Base-by-base conservation (phyloP, 2,113 vertebrate species). In the Phoxinus phoxinus region DNA sequence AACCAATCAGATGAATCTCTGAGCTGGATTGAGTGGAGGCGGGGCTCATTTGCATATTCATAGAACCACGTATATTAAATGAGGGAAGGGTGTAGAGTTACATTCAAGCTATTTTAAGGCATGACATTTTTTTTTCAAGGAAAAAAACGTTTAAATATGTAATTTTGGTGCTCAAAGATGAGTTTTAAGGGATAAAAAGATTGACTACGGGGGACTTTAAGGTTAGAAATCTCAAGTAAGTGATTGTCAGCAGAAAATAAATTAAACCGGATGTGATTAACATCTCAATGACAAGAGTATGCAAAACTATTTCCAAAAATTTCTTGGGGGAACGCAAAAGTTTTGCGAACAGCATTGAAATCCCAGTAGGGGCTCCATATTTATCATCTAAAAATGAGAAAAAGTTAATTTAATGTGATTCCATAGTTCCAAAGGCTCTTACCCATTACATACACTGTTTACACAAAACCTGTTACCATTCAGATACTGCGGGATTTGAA, bases 401-500 rank as follows among this genome's bases (percentile, higher is more conserved):
- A 56, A 23, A 23, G 53, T 11, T 6, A 3, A 44, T 77, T 53
- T 78, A 23, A 44, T 44, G 12, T 21, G 3, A 73, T 74, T 46
- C 27, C 37, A 30, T 9, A 12, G 27, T 53, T 83, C 35, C 21
- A 69, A 80, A 71, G 76, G 72, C 25, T 53, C 37, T 63, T 44
- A 48, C 32, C 89, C 88, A 89, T 81, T 87, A 88, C 83, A 89
- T 89, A 85, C 56, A 37, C 85, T 87, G 69, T 81, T 77, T 85
- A 41, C 71, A 85, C 84, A 89, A 86, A 90, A 93, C 91, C 93
- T 92, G 91, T 90, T 89, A 77, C 87, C 56, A 30, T n/a, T 37
- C 25, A 35, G 63, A 65, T 56, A 84, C 27, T 41, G 19, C 21
- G 1, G 51, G 74, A 30, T 84, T 71, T 56, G 53, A n/a, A 51